Base-by-base conservation (phyloP, 2,888 invertebrate species). In the Scotopteryx bipunctaria region DNA sequence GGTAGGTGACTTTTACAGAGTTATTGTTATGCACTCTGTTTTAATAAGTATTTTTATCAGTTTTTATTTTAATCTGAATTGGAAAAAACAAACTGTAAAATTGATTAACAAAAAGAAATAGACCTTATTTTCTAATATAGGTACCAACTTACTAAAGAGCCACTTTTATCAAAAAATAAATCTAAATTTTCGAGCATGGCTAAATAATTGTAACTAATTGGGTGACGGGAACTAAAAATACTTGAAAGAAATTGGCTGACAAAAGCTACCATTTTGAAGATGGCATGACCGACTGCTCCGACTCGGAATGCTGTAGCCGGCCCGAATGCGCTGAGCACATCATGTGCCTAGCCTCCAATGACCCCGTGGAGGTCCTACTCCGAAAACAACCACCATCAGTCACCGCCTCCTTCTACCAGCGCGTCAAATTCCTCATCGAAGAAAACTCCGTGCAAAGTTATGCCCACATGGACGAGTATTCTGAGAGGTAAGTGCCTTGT, bases 361-460 rank as follows among this genome's bases (percentile, higher is more conserved):
- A 99, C 81, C 99, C 99, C 0, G 96, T 97, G 11, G 98, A 99
- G 83, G 98, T 99, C 9, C 92, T 99, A 21, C 93, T 99, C 4
- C 93, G 98, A 44, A 98, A 99, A 86, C 98, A 99, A 74, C 98
- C 99, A 1, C 98, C 98, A 1, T 97, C 97, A 31, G 97, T 98
- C 66, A 98, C 98, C 15, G 98, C 98, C 2, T 98, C 98, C 21
- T 99, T 99, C 92, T 98, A 98, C 82, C 98, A 99, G 81, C 93
- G 98, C 48, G 98, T 99, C 86, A 97, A 97, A 83, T 99, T 99
- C 91, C 94, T 99, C 67, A 97, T 99, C 63, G 99, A 99, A 91
- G 98, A 99, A 85, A 98, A 98, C 86, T 98, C 98, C 61, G 98
- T 99, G 55, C 99, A 99, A 91, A 98, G 97, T 77, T 99, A 99